Evolutionary conservation across 2,888 invertebrate species (phyloP), one percentile per base, ranked within the genome.

Genomic region (Eupithecia inturbata): DNA sequence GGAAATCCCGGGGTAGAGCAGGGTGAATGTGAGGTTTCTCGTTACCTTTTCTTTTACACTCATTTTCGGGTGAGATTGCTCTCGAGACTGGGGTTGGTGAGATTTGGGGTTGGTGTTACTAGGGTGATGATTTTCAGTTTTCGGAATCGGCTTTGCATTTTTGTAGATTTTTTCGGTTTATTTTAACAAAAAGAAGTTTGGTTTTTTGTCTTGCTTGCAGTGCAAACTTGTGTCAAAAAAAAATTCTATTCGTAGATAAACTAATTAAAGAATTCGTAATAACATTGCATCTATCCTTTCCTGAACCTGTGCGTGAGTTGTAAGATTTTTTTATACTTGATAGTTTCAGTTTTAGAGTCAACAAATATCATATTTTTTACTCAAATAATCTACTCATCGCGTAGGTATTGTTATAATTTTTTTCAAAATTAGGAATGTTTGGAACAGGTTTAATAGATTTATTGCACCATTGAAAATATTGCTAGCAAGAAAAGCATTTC

Each of bases 1-100:
- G 53, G 57, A 57, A 9, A 26, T 26, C 14, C 12, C 57, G 26
- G 53, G 53, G 57, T 26, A 14, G 14, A 26, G 14, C 14, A 19
- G 60, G 41, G 69, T 77, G 76, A 78, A 77, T 72, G 62, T 57
- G 66, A 63, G 57, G 72, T 74, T 78, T 72, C 70, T 66, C 57
- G 67, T 62, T 60, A 53, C 67, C 72, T 67, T 71, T 67, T 66
- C 33, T 67, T 68, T 70, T 33, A 70, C 19, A 60, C 67, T 64
- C 67, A 68, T 71, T 68, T 64, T 72, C 41, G 64, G 57, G 31
- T 10, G 22, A 67, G 41, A 72, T 68, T 68, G 64, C n/a, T 63
- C 39, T 71, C 28, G 39, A 53, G 28, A 69, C 66, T 39, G n/a
- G n/a, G n/a, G 60, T 68, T 36, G 68, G n/a, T n/a, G n/a, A n/a